These are phyloP conservation scores for Crotalus tigris DNA, from an alignment of 2,113 vertebrate species.

Conservation along the genomic window DNA sequence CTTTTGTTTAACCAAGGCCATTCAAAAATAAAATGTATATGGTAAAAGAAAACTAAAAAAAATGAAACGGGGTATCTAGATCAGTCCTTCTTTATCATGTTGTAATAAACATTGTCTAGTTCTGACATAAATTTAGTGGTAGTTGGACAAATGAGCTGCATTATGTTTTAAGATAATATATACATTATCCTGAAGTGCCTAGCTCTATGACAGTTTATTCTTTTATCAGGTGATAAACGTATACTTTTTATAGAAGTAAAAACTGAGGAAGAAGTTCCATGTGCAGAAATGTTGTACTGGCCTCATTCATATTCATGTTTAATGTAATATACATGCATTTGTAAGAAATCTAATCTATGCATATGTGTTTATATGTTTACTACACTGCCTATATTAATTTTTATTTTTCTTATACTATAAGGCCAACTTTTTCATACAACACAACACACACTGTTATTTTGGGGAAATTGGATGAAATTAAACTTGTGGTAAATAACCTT, in stretches of 20 bases:
- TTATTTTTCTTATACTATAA: neutral
- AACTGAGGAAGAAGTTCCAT: neutral
- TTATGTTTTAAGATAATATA: neutral
- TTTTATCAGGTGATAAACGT: neutral
- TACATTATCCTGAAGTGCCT: neutral
- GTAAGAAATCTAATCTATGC: too few relatives aligned
- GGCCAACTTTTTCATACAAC: neutral
- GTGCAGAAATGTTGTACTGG: neutral
- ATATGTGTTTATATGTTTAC: neutral
- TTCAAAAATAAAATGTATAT: neutral
- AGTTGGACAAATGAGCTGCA: neutral
- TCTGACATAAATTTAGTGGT: neutral
- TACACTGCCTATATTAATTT: neutral
- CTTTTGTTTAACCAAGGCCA: neutral
- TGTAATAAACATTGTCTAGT: neutral
- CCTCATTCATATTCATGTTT: neutral
- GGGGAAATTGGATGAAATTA: neutral
- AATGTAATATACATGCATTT: neutral
- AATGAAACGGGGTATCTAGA: neutral
- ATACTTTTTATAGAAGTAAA: neutral
- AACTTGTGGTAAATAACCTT: neutral
- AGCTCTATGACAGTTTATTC: neutral
- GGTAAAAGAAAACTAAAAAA: neutral
- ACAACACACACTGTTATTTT: neutral
- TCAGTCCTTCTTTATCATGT: neutral